These are phyloP conservation scores for Luehdorfia chinensis DNA, from an alignment of 1,140 invertebrate genomes.

Conservation along the genomic window DNA sequence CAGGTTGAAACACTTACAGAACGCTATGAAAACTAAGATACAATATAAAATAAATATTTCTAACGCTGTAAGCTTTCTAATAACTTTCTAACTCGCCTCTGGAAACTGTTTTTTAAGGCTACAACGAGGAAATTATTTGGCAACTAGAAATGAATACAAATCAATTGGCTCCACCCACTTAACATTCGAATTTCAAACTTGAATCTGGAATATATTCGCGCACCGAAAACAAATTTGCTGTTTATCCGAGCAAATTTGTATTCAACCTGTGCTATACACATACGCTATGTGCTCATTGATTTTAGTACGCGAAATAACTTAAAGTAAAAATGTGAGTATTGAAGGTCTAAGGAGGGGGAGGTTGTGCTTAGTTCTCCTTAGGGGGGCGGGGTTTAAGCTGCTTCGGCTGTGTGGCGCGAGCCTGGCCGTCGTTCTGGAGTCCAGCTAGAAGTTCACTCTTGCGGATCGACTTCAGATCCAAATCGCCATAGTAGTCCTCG, in stretches of 20 bases:
- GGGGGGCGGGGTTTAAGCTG: conserved; percentile 76
- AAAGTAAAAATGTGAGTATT: conserved; percentile 66
- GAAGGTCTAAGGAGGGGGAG: conserved; percentile 48
- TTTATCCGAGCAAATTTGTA: conserved; percentile 19
- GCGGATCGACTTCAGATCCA: conserved; percentile 95
- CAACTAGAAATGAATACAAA: conserved; percentile 70
- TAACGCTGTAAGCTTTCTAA: conserved; percentile 55
- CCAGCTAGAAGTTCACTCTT: conserved; percentile 93
- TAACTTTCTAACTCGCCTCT: conserved; percentile 56
- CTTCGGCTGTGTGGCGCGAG: conserved; percentile 74
- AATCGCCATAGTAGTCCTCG: conserved; percentile 97
- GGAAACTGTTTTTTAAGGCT: conserved; percentile 60
- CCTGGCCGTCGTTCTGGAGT: conserved; percentile 80
- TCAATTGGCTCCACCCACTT: conserved; percentile 56
- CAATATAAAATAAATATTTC: conserved; percentile 65
- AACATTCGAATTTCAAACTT: conserved; percentile 50
- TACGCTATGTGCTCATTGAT: conserved; percentile 26
- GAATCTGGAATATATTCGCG: conserved; percentile 48
- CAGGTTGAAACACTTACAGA: conserved; percentile 39
- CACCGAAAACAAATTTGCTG: conserved; percentile 44
- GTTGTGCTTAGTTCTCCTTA: conserved; percentile 66
- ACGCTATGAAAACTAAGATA: conserved; percentile 48
- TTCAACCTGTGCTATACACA: conserved; percentile 15
- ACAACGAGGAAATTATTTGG: conserved; percentile 68
- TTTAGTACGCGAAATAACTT: conserved; percentile 45